Base-by-base conservation (phyloP, 1,140 invertebrate species). In the Pteromalus puparum region DNA sequence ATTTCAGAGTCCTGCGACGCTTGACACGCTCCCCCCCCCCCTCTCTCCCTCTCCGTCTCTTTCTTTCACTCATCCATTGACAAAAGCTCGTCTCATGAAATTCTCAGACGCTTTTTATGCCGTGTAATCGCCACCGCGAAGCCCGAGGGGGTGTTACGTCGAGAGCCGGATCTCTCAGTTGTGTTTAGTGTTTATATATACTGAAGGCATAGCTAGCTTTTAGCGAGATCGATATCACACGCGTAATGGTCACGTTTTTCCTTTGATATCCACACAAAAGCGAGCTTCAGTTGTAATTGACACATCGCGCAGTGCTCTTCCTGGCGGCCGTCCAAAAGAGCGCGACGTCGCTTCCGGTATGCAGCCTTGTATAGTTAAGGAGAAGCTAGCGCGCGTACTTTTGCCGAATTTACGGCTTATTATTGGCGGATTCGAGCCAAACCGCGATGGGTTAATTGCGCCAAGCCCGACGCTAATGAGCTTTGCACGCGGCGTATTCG, bases 1-100 rank as follows among this genome's bases (percentile, higher is more conserved):
- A 24, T 61, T 83, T 53, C 30, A 42, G 46, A 70, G 18, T 85
- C 26, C 34, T 61, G 53, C 53, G 18, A n/a, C 18, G 53, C 53
- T 61, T 61, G 53, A 61, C 53, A 61, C 21, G 53, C 21, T 61
- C n/a, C 53, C 6, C 53, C 53, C 18, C 5, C 1, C 13, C 18
- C 48, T 5, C 48, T 21, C 4, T 53, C 48, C 18, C 48, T 5
- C 48, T 21, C 4, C 18, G 15, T 61, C 18, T n/a, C 15, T 61
- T 18, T 61, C 18, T n/a, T n/a, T 61, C 18, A 21, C 18, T 61
- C 18, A 4, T 48, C 46, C 15, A 48, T 48, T 48, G 46, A 48
- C 46, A 48, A 48, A 48, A 48, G 46, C 46, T 48, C 46, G 1
- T 13, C 46, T 48, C 46, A 3, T 48, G 46, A 48, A 46, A 48